Evolutionary conservation across 2,113 vertebrate genomes (phyloP).

Genomic region (Phalacrocorax aristotelis): DNA sequence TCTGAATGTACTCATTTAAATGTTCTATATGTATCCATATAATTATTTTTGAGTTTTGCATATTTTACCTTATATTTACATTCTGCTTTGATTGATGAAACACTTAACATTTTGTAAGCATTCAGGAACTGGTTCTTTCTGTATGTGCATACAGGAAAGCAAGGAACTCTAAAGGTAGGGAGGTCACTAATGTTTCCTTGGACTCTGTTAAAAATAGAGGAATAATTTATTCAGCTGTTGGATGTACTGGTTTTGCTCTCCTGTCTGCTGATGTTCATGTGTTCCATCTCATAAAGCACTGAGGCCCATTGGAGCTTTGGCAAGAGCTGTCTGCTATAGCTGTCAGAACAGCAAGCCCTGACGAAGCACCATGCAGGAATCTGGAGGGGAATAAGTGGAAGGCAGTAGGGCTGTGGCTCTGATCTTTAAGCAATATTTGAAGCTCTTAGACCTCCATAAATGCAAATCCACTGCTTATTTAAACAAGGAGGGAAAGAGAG

Average conservation of each 20-base stretch:
- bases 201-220: background rate
- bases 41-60: background rate
- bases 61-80: background rate
- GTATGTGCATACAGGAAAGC: background rate
- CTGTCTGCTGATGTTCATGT: background rate
- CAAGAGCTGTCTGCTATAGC: background rate
- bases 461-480: background rate
- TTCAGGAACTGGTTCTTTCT: background rate
- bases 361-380: background rate
- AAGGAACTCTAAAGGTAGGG: background rate
- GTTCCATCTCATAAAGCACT: background rate
- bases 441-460: background rate
- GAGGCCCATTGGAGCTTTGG: background rate
- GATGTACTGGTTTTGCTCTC: background rate
- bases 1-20: background rate
- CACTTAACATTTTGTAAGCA: background rate
- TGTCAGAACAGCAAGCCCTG: background rate
- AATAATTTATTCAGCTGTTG: background rate
- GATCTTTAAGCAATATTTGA: background rate
- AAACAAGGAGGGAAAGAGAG: background rate
- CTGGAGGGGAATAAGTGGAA: background rate
- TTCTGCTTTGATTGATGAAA: background rate
- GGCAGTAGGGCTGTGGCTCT: background rate
- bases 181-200: background rate
- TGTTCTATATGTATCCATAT: background rate